These are phyloP conservation scores for Numenius arquata DNA, from an alignment of 2,113 vertebrate genomes.

Conservation along the genomic window DNA sequence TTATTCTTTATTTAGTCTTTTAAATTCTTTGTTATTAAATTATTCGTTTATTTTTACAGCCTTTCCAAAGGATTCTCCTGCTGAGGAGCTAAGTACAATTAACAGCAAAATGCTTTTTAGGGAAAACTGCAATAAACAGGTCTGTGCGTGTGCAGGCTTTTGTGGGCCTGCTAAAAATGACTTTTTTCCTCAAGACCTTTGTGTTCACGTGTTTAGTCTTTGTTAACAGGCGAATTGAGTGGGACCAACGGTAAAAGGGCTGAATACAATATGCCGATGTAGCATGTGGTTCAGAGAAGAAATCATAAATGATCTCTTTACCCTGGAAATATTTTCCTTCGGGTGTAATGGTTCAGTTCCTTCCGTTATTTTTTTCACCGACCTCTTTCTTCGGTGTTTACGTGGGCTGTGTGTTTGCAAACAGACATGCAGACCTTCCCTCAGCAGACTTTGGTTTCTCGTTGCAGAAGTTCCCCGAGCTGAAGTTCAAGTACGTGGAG, in stretches of 20 bases:
- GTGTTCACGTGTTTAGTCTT: not conserved
- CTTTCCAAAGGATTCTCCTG: not conserved
- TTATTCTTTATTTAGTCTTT: not conserved
- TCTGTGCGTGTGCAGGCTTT: not conserved
- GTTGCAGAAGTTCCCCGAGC: constrained; percentile 93
- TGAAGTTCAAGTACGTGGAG: constrained; percentile 98
- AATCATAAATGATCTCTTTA: not conserved
- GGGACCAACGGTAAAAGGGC: not conserved
- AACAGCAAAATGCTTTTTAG: not conserved
- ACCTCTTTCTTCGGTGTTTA: not conserved
- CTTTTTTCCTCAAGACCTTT: not conserved
- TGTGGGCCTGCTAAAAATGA: not conserved
- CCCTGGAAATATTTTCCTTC: not conserved
- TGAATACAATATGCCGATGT: not conserved
- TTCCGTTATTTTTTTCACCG: not conserved
- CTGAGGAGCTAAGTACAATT: not conserved
- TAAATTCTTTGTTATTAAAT: not conserved
- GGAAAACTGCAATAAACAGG: not conserved
- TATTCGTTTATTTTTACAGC: not conserved
- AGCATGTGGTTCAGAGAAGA: not conserved
- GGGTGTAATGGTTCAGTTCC: not conserved
- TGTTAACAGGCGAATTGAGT: not conserved
- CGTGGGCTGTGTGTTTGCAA: not conserved
- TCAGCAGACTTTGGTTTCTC: constrained; percentile 4
- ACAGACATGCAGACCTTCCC: not conserved